Conservation (phyloP, 2,797 vertebrate species). For the Neomorphus geoffroyi region DNA sequence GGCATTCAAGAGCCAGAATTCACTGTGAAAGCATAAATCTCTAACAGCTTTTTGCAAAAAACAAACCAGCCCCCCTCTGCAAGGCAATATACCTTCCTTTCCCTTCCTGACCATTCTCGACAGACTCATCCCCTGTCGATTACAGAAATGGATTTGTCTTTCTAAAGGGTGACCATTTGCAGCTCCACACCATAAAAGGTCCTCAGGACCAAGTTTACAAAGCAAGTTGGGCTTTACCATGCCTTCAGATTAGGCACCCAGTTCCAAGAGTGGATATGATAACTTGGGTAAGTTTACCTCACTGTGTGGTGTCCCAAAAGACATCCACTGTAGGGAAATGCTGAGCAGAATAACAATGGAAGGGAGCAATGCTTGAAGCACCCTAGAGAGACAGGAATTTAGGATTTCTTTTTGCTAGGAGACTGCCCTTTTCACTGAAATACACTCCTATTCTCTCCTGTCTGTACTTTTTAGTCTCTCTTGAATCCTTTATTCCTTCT, state of each 20-base stretch:
- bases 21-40: neutral
- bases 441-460: neutral
- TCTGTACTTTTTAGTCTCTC: neutral
- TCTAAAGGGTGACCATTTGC: neutral
- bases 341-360: neutral
- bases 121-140: neutral
- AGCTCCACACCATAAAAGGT: neutral
- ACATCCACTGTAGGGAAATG: neutral
- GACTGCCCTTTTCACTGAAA: neutral
- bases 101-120: neutral
- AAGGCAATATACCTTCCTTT: neutral
- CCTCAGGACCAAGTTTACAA: neutral
- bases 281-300: neutral
- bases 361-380: neutral
- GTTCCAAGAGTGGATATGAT: neutral
- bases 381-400: neutral
- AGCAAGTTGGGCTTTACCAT: neutral
- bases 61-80: neutral
- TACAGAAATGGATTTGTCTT: neutral
- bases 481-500: neutral
- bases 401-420: neutral
- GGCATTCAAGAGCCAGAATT: neutral
- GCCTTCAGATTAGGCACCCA: neutral
- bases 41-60: neutral
- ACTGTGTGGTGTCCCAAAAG: neutral